A percentile compares a stretch with the other conserved stretches of the same genome.
phyloP scores from a whole-genome alignment of 2,888 invertebrate species.

The Agapostemon virescens region DNA sequence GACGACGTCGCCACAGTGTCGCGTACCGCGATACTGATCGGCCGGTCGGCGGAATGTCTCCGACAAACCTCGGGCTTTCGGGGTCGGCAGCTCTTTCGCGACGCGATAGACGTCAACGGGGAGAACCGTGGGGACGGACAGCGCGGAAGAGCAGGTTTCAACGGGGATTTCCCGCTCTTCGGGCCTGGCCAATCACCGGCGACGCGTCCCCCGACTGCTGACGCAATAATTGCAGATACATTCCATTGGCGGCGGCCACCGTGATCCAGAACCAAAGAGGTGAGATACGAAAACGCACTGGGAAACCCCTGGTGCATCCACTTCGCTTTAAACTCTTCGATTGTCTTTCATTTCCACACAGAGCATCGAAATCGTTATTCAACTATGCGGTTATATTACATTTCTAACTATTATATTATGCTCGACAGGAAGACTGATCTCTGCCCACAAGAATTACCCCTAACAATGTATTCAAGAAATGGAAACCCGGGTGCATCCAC shows the following conservation, averaged over 20 bases:
- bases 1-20: constrained; percentile 28
- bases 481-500: no score
- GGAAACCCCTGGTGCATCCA: background rate
- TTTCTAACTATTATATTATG: no score
- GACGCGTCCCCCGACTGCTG: constrained; percentile 51
- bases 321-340: background rate
- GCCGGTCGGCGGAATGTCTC: constrained; percentile 56
- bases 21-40: constrained; percentile 53
- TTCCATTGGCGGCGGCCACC: constrained; percentile 61
- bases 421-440: no score
- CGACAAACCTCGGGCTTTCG: constrained; percentile 28
- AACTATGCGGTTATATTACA: no score
- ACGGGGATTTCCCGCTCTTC: constrained; percentile 76
- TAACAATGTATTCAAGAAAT: no score
- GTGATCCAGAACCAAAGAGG: constrained; percentile 4
- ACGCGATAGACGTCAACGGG: constrained; percentile 48
- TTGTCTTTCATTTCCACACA: no score
- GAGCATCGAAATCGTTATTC: no score
- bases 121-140: constrained; percentile 41
- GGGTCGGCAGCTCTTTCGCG: constrained; percentile 34
- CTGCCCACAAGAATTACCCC: no score
- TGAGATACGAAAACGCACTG: background rate
- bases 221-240: constrained; percentile 62
- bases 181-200: constrained; percentile 68
- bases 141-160: constrained; percentile 67